Evolutionary conservation across 1,140 invertebrate species (phyloP), one percentile per base, ranked within the genome.

Genomic region (Agrilus planipennis): DNA sequence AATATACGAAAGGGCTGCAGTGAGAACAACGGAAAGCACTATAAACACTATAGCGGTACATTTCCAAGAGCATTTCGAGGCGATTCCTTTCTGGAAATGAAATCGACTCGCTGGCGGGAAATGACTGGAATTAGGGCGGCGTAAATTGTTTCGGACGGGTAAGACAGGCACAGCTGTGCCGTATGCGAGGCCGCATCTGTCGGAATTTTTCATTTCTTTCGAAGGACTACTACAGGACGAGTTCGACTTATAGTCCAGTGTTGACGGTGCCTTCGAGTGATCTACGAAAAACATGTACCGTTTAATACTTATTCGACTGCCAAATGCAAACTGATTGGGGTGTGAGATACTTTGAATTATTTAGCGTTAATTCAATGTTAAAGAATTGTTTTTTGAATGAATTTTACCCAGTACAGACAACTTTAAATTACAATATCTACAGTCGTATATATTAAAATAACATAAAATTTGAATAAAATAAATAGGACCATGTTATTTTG

Each of bases 31-130:
- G 45, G 82, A 79, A 43, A 89, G 70, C 57, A 86, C 76, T 53
- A 91, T 82, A 53, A 89, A 81, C 35, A 82, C 74, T 53, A 93
- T 81, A 16, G 88, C 85, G 34, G 87, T 79, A 60, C 89, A 85
- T 63, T 86, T 86, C 85, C 89, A 92, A 35, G 82, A 84, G 64
- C 89, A 93, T 61, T 76, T 76, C 23, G 83, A 86, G 17, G 84
- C 77, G 49, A 86, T 72, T 46, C 82, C 84, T 69, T 92, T 91
- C 55, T 85, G 80, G 57, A 90, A 88, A 61, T 91, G 88, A 62
- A 87, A 84, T 22, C 82, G 67, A 34, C 68, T 70, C 16, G 75
- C 75, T 16, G 74, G 75, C 17, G 77, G 71, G 51, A 79, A 78
- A 54, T 77, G 73, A 39, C 70, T 70, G 22, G 75, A 70, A 51